Conservation (phyloP, 2,888 invertebrate genomes). For the Dryadula phaetusa region DNA sequence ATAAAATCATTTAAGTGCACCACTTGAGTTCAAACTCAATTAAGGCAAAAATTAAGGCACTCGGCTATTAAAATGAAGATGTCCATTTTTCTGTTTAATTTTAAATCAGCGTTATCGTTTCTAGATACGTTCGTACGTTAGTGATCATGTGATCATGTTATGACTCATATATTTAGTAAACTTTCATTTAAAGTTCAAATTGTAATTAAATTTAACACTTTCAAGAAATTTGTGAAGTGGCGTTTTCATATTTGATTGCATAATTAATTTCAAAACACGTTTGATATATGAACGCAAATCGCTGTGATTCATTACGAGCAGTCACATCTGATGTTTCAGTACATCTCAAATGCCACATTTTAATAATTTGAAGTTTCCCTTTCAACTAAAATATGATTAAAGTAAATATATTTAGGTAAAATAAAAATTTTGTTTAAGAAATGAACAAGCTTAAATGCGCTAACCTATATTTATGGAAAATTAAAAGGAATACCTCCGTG, state of each 20-base stretch:
- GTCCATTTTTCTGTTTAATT: no score
- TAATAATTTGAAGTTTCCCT: conserved; percentile 19
- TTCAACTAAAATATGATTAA: conserved; percentile 1
- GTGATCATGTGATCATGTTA: no score
- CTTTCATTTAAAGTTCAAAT: background rate
- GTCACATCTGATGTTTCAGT: conserved; percentile 29
- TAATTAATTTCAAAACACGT: conserved; percentile 38
- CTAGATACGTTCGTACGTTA: no score
- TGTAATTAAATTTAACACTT: background rate
- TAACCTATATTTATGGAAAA: no score
- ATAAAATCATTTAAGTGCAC: no score
- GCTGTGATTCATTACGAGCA: conserved; percentile 39
- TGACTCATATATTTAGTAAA: background rate
- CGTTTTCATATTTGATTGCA: conserved; percentile 31
- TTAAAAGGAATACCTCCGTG: no score
- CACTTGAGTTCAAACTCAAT: no score
- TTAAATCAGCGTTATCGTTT: no score
- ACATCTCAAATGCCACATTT: conserved; percentile 33
- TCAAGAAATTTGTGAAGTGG: conserved; percentile 18
- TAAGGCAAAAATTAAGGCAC: no score
- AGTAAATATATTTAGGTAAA: background rate
- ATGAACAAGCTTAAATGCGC: background rate
- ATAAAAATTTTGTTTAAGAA: no score
- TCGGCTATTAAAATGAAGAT: no score
- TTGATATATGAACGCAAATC: conserved; percentile 36